Evolutionary conservation across 2,113 vertebrate genomes (phyloP).

Genomic region (Cephalophus harveyi): DNA sequence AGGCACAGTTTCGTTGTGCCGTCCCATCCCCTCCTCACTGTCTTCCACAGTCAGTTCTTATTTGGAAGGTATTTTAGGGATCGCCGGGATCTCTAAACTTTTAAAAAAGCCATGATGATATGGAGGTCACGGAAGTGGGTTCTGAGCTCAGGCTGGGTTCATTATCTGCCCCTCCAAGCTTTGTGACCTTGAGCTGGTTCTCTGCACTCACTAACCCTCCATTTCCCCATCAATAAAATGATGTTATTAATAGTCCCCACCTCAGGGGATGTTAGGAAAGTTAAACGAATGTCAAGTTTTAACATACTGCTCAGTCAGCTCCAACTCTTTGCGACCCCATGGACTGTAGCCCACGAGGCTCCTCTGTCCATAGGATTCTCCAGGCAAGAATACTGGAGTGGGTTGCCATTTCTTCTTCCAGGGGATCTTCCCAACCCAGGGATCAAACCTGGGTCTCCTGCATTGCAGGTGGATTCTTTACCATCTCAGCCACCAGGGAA

Average conservation of each 20-base stretch:
- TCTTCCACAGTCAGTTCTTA: background rate
- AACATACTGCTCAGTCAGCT: background rate
- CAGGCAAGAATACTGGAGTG: background rate
- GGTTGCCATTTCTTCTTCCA: background rate
- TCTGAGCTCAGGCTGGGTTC: background rate
- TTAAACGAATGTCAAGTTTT: conserved; percentile 1
- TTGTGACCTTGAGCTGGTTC: background rate
- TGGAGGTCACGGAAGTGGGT: background rate
- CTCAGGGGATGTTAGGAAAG: background rate
- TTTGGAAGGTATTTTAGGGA: background rate
- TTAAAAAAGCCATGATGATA: background rate
- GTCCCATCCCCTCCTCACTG: background rate
- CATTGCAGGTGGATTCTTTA: background rate
- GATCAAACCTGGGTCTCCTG: background rate
- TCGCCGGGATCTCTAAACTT: background rate
- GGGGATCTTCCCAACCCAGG: background rate
- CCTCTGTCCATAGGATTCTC: background rate
- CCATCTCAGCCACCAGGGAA: background rate
- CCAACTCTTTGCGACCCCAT: background rate
- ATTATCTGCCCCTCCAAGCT: background rate
- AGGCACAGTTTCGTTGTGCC: background rate
- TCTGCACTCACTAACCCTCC: background rate
- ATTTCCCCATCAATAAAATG: conserved; percentile 27
- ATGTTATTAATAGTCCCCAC: conserved; percentile 16
- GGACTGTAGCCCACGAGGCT: background rate